phyloP scores from a whole-genome alignment of 1,140 invertebrate genomes.

The Macrotrachela quadricornifera region DNA sequence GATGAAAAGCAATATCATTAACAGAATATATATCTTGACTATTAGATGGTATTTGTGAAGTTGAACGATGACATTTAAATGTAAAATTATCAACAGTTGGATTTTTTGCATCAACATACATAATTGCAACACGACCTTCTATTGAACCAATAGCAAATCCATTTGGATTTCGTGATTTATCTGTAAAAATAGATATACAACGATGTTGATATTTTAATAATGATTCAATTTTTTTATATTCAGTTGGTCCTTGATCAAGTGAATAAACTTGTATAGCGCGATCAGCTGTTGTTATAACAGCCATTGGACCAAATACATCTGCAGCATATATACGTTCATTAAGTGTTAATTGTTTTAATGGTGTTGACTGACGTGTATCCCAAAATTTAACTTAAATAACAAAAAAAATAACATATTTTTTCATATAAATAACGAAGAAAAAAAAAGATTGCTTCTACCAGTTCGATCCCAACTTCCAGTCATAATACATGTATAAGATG shows the following conservation, averaged over 20 bases:
- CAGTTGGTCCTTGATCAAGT: slow-evolving; percentile 69
- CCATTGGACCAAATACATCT: slow-evolving; percentile 87
- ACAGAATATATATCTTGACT: slow-evolving; percentile 70
- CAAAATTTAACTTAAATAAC: slow-evolving; percentile 83
- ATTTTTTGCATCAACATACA: slow-evolving; percentile 72
- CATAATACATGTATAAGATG: slow-evolving; percentile 87
- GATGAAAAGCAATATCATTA: slow-evolving; percentile 94
- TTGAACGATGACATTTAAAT: slow-evolving; percentile 93
- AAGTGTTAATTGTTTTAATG: slow-evolving; percentile 65
- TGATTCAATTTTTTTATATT: slow-evolving; percentile 78
- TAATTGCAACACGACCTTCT: slow-evolving; percentile 63
- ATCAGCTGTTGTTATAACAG: slow-evolving; percentile 77
- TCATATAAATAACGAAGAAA: no score
- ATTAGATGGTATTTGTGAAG: slow-evolving; percentile 41
- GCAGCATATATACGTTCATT: slow-evolving; percentile 88
- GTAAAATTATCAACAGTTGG: slow-evolving; percentile 99
- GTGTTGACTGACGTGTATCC: slow-evolving; percentile 67
- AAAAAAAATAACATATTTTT: no score
- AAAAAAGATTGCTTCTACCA: no score
- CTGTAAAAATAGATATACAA: slow-evolving; percentile 69
- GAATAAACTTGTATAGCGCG: slow-evolving; percentile 77
- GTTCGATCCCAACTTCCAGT: slow-evolving; percentile 98
- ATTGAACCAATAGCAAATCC: slow-evolving; percentile 66
- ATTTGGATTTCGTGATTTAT: slow-evolving; percentile 41
- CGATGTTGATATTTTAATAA: slow-evolving; percentile 60